These are phyloP conservation scores for Muraenolepis orangiensis DNA, from an alignment of 2,797 vertebrate species.

Conservation along the genomic window DNA sequence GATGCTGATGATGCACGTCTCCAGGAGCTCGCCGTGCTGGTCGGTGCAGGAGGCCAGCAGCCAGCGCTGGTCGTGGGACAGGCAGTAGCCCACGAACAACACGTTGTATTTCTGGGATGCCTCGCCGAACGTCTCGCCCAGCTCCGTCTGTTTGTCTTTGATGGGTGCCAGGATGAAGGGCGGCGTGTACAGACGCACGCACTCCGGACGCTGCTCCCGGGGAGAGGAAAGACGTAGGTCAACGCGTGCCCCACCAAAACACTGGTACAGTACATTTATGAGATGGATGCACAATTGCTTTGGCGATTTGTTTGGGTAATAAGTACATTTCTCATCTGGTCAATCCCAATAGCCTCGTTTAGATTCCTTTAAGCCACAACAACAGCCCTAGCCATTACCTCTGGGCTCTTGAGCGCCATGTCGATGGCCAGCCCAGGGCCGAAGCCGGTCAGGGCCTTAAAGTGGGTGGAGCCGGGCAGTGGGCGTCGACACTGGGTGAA, in stretches of 20 bases:
- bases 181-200: constrained; percentile 90
- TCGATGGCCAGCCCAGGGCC: constrained; percentile 96
- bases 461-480: constrained; percentile 91
- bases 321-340: background rate
- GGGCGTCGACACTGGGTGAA: constrained; percentile 96
- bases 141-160: constrained; percentile 97
- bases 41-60: constrained; percentile 96
- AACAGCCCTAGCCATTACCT: constrained; percentile 67
- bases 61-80: constrained; percentile 98
- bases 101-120: constrained; percentile 97
- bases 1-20: constrained; percentile 97
- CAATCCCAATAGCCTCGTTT: background rate
- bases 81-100: constrained; percentile 96
- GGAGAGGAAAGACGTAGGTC: constrained; percentile 7
- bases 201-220: constrained; percentile 84
- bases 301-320: background rate
- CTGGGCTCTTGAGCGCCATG: constrained; percentile 91
- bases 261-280: background rate
- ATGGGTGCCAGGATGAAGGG: constrained; percentile 96
- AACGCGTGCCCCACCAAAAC: background rate
- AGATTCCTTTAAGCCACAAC: background rate
- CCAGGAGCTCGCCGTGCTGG: constrained; percentile 94
- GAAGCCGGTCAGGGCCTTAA: constrained; percentile 97
- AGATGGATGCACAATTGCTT: background rate
- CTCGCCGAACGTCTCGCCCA: constrained; percentile 97